Percentiles rank a stretch among this genome's conserved stretches.
phyloP scores from a whole-genome alignment of 2,888 invertebrate genomes.

The Mamestra brassicae region DNA sequence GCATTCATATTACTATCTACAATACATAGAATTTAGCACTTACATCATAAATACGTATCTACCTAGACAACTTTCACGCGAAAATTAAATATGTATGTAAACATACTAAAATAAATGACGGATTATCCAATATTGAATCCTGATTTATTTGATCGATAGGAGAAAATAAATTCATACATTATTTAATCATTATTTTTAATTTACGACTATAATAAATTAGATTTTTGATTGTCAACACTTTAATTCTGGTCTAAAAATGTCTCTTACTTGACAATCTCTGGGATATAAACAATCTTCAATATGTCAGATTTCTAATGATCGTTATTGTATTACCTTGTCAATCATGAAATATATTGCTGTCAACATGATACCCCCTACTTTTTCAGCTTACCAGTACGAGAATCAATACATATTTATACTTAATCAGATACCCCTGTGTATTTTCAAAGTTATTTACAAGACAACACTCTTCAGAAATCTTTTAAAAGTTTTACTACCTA shows the following conservation, averaged over 20 bases:
- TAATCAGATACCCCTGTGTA: too few relatives aligned
- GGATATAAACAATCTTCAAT: conserved; percentile 7
- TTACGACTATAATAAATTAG: conserved; percentile 30
- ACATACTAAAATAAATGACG: conserved; percentile 13
- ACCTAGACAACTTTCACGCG: conserved; percentile 37
- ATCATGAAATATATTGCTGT: background rate
- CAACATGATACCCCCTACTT: background rate
- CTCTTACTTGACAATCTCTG: conserved; percentile 1
- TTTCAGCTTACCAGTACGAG: background rate
- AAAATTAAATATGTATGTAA: conserved; percentile 21
- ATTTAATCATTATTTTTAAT: background rate
- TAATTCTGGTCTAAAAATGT: conserved; percentile 9
- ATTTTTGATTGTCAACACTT: conserved; percentile 25
- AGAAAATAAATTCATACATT: conserved; percentile 35
- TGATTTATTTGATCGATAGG: conserved; percentile 19
- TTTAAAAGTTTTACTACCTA: too few relatives aligned
- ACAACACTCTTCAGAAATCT: too few relatives aligned
- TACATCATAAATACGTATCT: conserved; percentile 8
- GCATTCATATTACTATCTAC: conserved; percentile 15
- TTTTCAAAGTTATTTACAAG: too few relatives aligned
- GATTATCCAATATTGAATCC: conserved; percentile 39
- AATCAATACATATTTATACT: too few relatives aligned
- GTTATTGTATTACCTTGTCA: background rate
- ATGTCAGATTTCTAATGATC: conserved; percentile 17
- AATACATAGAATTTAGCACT: background rate